Evolutionary conservation across 2,888 invertebrate genomes (phyloP).

Genomic region (Coecobrya sp.): DNA sequence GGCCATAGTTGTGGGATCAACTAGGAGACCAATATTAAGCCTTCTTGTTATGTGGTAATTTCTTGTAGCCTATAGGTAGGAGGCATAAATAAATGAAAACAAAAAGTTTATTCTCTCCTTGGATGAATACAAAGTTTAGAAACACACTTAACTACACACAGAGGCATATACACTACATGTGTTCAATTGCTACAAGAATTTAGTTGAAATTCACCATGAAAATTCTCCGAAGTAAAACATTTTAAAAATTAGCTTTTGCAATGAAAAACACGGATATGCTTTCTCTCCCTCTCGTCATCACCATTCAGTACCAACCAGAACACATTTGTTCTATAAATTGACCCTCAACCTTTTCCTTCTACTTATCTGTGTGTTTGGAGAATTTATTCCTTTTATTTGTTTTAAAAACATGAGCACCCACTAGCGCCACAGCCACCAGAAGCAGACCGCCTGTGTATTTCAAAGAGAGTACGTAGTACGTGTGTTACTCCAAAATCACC

Average conservation of each 20-base stretch:
- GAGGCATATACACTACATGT: too few relatives aligned
- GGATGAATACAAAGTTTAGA: too few relatives aligned
- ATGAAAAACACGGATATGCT: not conserved
- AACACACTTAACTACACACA: too few relatives aligned
- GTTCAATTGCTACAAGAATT: too few relatives aligned
- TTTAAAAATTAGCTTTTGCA: not conserved
- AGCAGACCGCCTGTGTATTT: constrained; percentile 4
- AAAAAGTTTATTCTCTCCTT: not conserved
- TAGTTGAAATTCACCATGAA: too few relatives aligned
- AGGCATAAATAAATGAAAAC: not conserved
- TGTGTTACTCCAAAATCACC: not conserved
- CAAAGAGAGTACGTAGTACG: not conserved
- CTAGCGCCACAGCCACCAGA: not conserved
- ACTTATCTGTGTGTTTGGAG: not conserved
- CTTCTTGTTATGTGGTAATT: constrained; percentile 28
- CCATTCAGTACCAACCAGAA: not conserved
- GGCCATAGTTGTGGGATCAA: constrained; percentile 10
- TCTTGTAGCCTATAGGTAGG: not conserved
- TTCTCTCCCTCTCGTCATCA: not conserved
- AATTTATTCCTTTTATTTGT: constrained; percentile 32
- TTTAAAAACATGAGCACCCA: constrained; percentile 32
- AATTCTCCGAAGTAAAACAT: not conserved
- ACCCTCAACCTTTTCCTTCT: constrained; percentile 11
- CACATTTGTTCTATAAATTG: not conserved
- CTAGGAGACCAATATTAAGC: constrained; percentile 39